phyloP scores from a whole-genome alignment of 1,140 invertebrate genomes.

The Drosophila malerkotliana region DNA sequence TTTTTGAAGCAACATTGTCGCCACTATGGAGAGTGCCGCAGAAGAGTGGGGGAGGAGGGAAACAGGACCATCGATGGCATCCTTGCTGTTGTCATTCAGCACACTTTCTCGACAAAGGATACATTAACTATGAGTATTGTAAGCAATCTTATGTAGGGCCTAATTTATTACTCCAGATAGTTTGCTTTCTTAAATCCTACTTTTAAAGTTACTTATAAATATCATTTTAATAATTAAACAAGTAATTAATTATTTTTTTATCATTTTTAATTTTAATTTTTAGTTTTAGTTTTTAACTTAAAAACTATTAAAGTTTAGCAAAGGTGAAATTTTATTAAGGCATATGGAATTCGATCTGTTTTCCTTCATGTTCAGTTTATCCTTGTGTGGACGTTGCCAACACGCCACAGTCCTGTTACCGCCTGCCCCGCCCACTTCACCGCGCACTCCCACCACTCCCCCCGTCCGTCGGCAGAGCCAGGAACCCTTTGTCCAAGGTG shows the following conservation, averaged over 20 bases:
- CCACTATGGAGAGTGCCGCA: constrained; percentile 42
- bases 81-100: constrained; percentile 20
- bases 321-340: constrained; percentile 1
- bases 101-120: background rate
- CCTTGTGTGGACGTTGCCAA: constrained; percentile 67
- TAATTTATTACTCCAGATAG: no score
- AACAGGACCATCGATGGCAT: constrained; percentile 59
- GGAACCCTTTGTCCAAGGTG: constrained; percentile 51
- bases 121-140: background rate
- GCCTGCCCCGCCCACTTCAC: constrained; percentile 6
- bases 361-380: constrained; percentile 38
- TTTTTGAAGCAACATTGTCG: constrained; percentile 79
- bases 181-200: no score
- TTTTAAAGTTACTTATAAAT: no score
- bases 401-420: constrained; percentile 61
- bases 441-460: background rate
- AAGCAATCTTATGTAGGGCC: background rate
- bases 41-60: background rate
- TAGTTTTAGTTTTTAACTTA: no score
- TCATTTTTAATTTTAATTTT: no score
- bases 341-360: constrained; percentile 14
- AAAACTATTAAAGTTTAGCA: no score
- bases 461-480: background rate
- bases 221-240: no score
- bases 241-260: no score